phyloP scores from a whole-genome alignment of 1,140 invertebrate genomes.

The Brachionus manjavacas region DNA sequence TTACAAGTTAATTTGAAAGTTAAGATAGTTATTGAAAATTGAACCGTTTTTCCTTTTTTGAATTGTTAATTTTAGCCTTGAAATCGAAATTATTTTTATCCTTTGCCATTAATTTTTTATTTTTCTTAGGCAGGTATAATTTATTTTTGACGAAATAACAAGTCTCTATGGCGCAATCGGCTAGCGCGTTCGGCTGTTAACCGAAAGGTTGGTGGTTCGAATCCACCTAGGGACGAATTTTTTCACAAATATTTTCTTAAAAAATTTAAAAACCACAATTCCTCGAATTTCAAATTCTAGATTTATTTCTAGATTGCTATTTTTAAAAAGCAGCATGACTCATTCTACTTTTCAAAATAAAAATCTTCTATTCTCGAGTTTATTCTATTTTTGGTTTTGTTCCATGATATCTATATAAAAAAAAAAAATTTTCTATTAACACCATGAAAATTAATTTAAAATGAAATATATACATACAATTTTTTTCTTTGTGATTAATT shows the following conservation, averaged over 20 bases:
- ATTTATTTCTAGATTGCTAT: too few relatives aligned
- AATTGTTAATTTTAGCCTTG: too few relatives aligned
- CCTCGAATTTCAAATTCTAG: neutral
- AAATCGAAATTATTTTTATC: too few relatives aligned
- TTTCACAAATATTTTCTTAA: neutral
- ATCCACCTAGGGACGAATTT: neutral
- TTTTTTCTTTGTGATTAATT: neutral
- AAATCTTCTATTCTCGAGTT: neutral
- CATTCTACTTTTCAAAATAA: neutral
- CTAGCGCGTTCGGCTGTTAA: neutral
- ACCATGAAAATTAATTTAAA: neutral
- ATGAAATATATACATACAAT: neutral
- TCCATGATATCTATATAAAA: neutral
- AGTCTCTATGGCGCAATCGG: neutral
- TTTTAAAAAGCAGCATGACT: too few relatives aligned
- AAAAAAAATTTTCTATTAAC: neutral
- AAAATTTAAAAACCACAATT: neutral
- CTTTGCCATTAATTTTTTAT: too few relatives aligned
- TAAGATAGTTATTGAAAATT: too few relatives aligned
- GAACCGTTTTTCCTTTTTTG: too few relatives aligned
- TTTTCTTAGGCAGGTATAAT: neutral
- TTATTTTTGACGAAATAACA: neutral
- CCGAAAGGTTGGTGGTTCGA: neutral
- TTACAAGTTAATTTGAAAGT: too few relatives aligned
- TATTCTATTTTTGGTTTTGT: neutral